Base-by-base conservation (phyloP, 2,113 vertebrate species). In the Ellobius talpinus region DNA sequence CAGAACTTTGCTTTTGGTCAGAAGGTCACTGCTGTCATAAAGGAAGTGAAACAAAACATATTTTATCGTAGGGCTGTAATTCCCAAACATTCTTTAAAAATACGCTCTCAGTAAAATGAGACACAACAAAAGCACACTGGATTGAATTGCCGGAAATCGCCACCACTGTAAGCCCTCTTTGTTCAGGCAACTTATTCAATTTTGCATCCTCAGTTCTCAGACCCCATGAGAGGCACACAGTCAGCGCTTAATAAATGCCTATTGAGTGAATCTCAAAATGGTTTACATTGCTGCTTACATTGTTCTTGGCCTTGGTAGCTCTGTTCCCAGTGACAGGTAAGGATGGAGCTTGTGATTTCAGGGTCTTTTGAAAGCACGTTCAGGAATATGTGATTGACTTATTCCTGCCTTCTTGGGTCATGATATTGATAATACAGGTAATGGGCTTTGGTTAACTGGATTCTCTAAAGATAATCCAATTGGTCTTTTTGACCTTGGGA, bases 1-100 rank as follows among this genome's bases (percentile, higher is more conserved):
- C 82, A 97, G 89, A 81, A 92, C 96, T 94, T 91, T 97, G 78
- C 97, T 98, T 94, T 96, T 97, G 96, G 95, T 96, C 97, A 97
- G 96, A 96, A 98, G 96, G 96, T 97, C 96, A 97, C 68, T 55
- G 78, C 85, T 97, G 81, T 96, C 96, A 95, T 97, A 96, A 97
- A 97, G 97, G 94, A 97, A 98, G 94, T 96, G 95, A 96, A 98
- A 97, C 96, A 97, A 97, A 97, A 96, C 87, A 50, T 96, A 93
- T 90, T 98, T 97, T 95, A 96, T 92, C 84, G 50, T 87, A 87
- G 58, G 61, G 85, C 96, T 97, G 0, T 86, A 87, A 97, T 94
- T 92, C 81, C 96, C 97, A 95, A 96, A 92, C 94, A 76, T 94
- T 98, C 95, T 88, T 96, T 98, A 94, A 92, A 98, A 98, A 97